Percentiles rank a stretch among this genome's conserved stretches.
Conservation (phyloP, 1,140 invertebrate species). For the Potamilus streckersoni region DNA sequence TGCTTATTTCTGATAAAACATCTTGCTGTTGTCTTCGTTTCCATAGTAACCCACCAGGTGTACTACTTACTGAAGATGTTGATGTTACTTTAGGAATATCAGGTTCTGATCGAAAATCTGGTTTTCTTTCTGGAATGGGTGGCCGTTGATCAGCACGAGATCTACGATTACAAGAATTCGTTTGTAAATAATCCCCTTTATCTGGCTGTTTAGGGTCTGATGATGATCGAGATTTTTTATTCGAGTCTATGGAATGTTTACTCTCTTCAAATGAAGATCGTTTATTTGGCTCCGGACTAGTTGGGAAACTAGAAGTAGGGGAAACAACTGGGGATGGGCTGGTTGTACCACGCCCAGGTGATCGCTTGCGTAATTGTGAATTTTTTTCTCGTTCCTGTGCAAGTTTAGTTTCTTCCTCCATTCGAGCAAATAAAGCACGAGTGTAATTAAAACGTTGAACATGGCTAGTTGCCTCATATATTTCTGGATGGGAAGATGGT, state of each 20-base stretch:
- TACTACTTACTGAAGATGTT: slow-evolving; percentile 29
- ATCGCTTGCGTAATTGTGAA: slow-evolving; percentile 6
- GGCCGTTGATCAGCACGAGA: slow-evolving; percentile 13
- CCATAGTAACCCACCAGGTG: slow-evolving; percentile 43
- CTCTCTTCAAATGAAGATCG: neutral
- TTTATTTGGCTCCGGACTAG: slow-evolving; percentile 1
- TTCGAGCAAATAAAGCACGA: slow-evolving; percentile 90
- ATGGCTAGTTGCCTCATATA: slow-evolving; percentile 41
- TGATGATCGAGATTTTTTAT: slow-evolving; percentile 11
- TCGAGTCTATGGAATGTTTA: neutral
- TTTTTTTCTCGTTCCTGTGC: slow-evolving; percentile 59
- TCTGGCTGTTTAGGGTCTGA: neutral
- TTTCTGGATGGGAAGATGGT: slow-evolving; percentile 28
- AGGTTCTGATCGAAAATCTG: slow-evolving; percentile 20
- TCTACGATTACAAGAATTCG: neutral
- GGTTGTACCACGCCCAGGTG: slow-evolving; percentile 12
- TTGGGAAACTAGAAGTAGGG: slow-evolving; percentile 27
- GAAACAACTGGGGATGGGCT: slow-evolving; percentile 35
- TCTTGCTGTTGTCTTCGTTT: slow-evolving; percentile 43
- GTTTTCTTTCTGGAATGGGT: slow-evolving; percentile 21
- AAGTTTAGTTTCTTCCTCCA: slow-evolving; percentile 72
- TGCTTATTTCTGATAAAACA: slow-evolving; percentile 25
- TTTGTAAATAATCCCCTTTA: slow-evolving; percentile 1
- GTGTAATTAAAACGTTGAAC: slow-evolving; percentile 87
- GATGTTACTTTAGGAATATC: slow-evolving; percentile 20